phyloP scores from a whole-genome alignment of 2,888 invertebrate genomes.

The Taphrorychus bicolor region DNA sequence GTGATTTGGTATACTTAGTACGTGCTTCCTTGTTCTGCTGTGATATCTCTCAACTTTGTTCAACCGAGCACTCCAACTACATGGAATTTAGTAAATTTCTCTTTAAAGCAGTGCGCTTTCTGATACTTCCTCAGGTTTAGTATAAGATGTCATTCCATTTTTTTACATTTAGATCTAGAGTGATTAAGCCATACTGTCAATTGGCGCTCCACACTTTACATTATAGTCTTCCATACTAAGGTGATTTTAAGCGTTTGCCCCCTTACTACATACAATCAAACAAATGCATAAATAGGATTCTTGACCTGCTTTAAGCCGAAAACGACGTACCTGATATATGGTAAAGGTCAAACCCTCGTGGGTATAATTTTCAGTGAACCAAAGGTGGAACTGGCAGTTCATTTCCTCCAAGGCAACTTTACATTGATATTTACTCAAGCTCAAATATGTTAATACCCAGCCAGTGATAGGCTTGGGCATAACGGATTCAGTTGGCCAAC shows the following conservation, averaged over 20 bases:
- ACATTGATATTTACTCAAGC: background rate
- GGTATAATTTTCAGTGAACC: background rate
- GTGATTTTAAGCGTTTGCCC: no score
- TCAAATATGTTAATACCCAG: background rate
- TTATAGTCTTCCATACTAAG: no score
- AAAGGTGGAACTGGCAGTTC: background rate
- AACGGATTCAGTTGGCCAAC: background rate
- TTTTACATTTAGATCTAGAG: no score
- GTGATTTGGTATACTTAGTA: background rate
- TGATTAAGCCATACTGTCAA: no score
- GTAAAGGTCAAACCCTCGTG: background rate
- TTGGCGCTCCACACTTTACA: no score
- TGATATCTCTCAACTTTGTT: background rate
- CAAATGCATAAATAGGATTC: background rate
- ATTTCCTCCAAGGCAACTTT: background rate
- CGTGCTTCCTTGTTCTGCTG: background rate
- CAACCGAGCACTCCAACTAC: no score
- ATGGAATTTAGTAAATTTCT: no score
- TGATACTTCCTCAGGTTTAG: no score
- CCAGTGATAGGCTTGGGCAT: background rate
- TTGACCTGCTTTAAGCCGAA: background rate
- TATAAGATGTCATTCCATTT: no score
- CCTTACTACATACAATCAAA: background rate
- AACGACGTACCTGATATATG: background rate
- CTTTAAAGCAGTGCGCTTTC: no score